Conservation (phyloP, 2,888 invertebrate species). For the Neoitamus cyanurus region DNA sequence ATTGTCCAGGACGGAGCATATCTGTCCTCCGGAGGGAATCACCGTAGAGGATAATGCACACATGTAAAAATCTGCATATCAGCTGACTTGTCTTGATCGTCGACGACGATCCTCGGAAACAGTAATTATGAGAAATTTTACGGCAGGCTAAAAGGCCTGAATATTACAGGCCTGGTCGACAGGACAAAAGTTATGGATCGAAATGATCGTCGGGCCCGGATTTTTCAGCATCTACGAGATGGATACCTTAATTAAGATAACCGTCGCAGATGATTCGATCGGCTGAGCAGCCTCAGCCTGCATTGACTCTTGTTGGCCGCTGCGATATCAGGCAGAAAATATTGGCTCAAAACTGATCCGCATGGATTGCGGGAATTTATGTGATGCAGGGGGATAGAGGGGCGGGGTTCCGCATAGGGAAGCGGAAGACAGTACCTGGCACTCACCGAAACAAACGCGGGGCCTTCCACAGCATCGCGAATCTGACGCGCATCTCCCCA, state of each 20-base stretch:
- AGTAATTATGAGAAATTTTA: conserved; percentile 1
- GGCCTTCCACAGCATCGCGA: neutral
- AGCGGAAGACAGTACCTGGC: neutral
- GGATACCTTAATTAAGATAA: conserved; percentile 44
- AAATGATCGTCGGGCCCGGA: neutral
- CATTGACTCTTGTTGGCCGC: neutral
- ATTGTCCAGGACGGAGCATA: neutral
- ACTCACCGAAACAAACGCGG: neutral
- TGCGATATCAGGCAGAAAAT: conserved; percentile 7
- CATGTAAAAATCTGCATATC: conserved; percentile 42
- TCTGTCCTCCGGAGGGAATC: neutral
- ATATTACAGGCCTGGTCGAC: conserved; percentile 30
- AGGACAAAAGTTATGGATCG: conserved; percentile 45
- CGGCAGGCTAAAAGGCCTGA: conserved; percentile 3
- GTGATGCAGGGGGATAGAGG: neutral
- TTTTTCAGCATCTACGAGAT: conserved; percentile 34
- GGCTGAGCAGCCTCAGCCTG: neutral
- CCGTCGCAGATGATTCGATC: conserved; percentile 35
- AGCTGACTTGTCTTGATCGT: conserved; percentile 11
- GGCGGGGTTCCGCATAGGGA: neutral
- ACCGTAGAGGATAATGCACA: neutral
- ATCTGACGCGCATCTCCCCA: neutral
- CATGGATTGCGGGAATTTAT: conserved; percentile 1
- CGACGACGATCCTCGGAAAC: neutral
- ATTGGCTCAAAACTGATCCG: conserved; percentile 27